Base-by-base conservation (phyloP, 2,113 vertebrate species). In the Fulmarus glacialis region DNA sequence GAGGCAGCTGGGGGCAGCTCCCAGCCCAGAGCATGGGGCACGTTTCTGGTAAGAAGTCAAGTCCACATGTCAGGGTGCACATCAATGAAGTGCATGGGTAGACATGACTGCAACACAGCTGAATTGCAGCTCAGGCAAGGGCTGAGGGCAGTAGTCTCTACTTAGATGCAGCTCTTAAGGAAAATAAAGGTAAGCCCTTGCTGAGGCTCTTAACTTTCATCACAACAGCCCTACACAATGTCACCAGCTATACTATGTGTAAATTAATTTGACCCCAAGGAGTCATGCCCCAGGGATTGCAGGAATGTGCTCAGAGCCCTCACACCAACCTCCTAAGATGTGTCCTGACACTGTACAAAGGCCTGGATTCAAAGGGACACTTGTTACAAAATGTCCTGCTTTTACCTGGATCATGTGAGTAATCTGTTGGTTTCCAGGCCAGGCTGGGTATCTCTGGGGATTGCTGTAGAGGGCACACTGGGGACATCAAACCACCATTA, bases 1-100 rank as follows among this genome's bases (percentile, higher is more conserved):
- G 7, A 17, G 8, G 13, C 15, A 72, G 17, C 38, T 0, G 0
- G 8, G 3, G n/a, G 5, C 23, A 43, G 4, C 20, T 70, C 27
- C 30, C 15, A 71, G 36, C 5, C 22, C 45, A n/a, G 55, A 24
- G 5, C 5, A 36, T 4, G 7, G 42, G 18, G 2, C 30, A 52
- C 4, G 17, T 62, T n/a, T 62, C 15, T 30, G 5, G 8, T 40
- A 7, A 59, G 27, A 82, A 88, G 15, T 38, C 27, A 53, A 53
- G 22, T 3, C 7, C 5, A 15, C 8, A 20, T 11, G 6, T 42
- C 23, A 53, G 70, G 8, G 7, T 55, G 19, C 19, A 50, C 15
- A 50, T 22, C 32, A 63, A 0, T 40, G 59, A 38, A 45, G 29
- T 8, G 4, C 1, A 2, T 53, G 38, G 6, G 10, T 29, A 68